These are phyloP conservation scores for Clarias fuscus DNA, from an alignment of 2,797 vertebrate species.

Conservation along the genomic window DNA sequence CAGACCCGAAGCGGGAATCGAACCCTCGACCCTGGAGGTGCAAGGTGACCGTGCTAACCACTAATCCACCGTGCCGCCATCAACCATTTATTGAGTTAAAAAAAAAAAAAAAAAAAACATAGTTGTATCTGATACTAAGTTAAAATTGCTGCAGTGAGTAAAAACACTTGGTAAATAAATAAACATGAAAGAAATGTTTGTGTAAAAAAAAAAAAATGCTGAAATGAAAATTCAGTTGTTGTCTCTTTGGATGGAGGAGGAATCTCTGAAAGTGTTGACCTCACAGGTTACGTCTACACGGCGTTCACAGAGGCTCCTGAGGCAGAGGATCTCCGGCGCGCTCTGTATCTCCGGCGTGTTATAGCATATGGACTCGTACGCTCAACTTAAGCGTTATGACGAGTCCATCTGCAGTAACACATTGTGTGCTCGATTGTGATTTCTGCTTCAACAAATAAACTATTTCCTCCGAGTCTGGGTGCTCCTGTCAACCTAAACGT, in stretches of 20 bases:
- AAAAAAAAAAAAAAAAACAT: too few species aligned
- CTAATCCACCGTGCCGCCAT: too few species aligned
- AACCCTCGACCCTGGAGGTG: too few species aligned
- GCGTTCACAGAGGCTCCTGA: neutral
- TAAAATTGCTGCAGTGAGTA: too few species aligned
- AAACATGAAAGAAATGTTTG: neutral
- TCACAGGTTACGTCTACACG: neutral
- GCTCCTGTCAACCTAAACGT: neutral
- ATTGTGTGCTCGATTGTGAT: neutral
- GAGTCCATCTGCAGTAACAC: neutral
- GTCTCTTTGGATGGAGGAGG: neutral
- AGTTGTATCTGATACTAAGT: too few species aligned
- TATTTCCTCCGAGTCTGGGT: neutral
- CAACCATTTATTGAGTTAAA: too few species aligned
- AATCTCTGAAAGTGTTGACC: neutral
- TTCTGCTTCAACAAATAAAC: neutral
- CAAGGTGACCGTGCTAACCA: too few species aligned
- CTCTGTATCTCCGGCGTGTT: neutral
- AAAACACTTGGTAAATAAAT: too few species aligned
- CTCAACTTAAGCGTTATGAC: neutral
- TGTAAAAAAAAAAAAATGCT: neutral
- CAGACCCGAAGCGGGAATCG: too few species aligned
- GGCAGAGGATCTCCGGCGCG: neutral
- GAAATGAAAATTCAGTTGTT: neutral
- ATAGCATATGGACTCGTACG: neutral